Percentiles rank a stretch among this genome's conserved stretches.
phyloP scores from a whole-genome alignment of 2,888 invertebrate genomes.

The Temnothorax unifasciatus region DNA sequence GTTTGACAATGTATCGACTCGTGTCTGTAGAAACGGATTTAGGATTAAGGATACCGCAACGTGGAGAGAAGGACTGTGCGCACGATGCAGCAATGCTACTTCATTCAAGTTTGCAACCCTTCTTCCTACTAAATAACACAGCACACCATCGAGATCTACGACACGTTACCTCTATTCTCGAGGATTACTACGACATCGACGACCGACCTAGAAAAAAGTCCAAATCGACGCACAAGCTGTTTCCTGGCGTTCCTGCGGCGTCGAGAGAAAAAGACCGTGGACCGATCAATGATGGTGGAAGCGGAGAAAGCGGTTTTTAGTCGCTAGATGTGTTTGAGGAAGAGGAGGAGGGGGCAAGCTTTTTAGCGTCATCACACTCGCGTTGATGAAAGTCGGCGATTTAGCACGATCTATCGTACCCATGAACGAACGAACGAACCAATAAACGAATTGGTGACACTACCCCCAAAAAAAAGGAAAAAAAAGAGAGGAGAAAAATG shows the following conservation, averaged over 20 bases:
- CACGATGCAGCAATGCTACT: constrained; percentile 52
- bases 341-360: background rate
- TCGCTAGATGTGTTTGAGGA: background rate
- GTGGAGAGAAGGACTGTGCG: constrained; percentile 28
- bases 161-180: constrained; percentile 51
- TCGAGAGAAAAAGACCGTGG: background rate
- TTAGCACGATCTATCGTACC: background rate
- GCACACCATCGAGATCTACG: constrained; percentile 47
- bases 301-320: constrained; percentile 24
- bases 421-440: constrained; percentile 10
- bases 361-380: constrained; percentile 2
- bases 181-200: constrained; percentile 39
- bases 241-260: background rate
- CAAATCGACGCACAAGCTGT: constrained; percentile 25
- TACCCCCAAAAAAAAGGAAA: background rate
- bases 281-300: background rate
- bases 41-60: constrained; percentile 31
- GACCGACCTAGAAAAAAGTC: constrained; percentile 43
- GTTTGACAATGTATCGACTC: background rate
- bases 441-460: background rate
- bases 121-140: constrained; percentile 32
- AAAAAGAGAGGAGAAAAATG: background rate
- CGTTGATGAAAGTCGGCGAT: constrained; percentile 17
- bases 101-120: constrained; percentile 45
- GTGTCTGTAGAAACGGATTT: constrained; percentile 5